Evolutionary conservation across 2,888 invertebrate species (phyloP).

Genomic region (Caenorhabditis sp.): DNA sequence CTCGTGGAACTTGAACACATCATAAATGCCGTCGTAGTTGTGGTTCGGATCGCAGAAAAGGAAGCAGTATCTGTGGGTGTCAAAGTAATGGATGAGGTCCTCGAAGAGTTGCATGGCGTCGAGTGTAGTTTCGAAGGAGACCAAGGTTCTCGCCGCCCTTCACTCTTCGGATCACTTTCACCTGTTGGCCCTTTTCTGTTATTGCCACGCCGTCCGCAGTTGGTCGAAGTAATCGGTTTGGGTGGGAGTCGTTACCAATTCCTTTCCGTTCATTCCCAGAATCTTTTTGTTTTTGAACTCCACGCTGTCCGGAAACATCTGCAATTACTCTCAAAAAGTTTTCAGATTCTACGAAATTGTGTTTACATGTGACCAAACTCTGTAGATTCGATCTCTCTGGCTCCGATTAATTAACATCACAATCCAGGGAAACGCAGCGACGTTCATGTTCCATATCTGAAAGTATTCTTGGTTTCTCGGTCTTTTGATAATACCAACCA

Average conservation of each 20-base stretch:
- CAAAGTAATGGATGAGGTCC: constrained; percentile 7
- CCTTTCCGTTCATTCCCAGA: constrained; percentile 43
- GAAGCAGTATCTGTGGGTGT: constrained; percentile 22
- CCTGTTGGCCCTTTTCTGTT: too few relatives aligned
- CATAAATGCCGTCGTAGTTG: not conserved
- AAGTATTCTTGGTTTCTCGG: not conserved
- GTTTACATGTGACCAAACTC: constrained; percentile 29
- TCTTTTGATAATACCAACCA: constrained; percentile 6
- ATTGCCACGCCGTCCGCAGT: constrained; percentile 36
- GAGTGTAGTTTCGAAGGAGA: too few relatives aligned
- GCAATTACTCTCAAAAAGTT: not conserved
- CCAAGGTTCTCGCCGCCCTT: too few relatives aligned
- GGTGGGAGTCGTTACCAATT: constrained; percentile 20
- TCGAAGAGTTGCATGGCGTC: constrained; percentile 10
- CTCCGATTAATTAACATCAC: constrained; percentile 46
- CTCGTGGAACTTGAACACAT: constrained; percentile 25
- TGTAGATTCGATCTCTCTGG: constrained; percentile 29
- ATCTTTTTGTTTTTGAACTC: constrained; percentile 15
- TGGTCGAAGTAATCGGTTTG: constrained; percentile 41
- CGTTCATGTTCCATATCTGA: constrained; percentile 40
- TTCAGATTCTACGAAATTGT: not conserved
- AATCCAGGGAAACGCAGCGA: constrained; percentile 35
- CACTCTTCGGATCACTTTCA: too few relatives aligned
- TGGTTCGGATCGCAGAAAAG: constrained; percentile 13
- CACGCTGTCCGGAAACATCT: constrained; percentile 32